Conservation (phyloP, 2,888 invertebrate genomes). For the Thera britannica region DNA sequence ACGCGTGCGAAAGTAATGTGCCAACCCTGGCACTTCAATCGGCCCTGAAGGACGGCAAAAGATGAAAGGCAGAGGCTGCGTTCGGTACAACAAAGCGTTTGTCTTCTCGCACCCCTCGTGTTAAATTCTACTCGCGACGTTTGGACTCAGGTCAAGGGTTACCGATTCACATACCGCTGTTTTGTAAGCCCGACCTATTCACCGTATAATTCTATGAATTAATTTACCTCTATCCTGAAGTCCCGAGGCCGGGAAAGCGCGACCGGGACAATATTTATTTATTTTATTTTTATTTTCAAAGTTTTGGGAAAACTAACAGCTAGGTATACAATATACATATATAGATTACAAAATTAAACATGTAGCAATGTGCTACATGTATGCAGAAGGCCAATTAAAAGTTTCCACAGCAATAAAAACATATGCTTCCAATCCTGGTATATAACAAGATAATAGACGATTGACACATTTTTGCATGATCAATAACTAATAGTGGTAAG, state of each 20-base stretch:
- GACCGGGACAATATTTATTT: background rate
- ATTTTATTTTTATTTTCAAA: too few relatives aligned
- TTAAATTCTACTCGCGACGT: slow-evolving; percentile 49
- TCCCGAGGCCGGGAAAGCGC: background rate
- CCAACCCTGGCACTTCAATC: slow-evolving; percentile 56
- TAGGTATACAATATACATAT: too few relatives aligned
- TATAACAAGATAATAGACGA: background rate
- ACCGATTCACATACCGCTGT: slow-evolving; percentile 20
- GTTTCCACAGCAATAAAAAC: background rate
- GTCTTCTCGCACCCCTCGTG: slow-evolving; percentile 63
- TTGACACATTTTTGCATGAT: background rate
- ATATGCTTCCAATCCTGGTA: background rate
- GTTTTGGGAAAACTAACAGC: too few relatives aligned
- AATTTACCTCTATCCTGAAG: background rate
- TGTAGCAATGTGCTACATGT: too few relatives aligned
- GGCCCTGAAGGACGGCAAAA: slow-evolving; percentile 63
- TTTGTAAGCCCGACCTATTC: background rate
- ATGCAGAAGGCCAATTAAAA: too few relatives aligned
- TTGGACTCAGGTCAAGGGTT: slow-evolving; percentile 44
- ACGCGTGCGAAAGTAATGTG: slow-evolving; percentile 24
- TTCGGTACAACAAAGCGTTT: slow-evolving; percentile 75
- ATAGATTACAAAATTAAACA: too few relatives aligned
- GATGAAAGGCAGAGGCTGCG: slow-evolving; percentile 72
- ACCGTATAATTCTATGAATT: background rate
- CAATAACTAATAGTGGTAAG: too few relatives aligned